Evolutionary conservation across 2,113 vertebrate species (phyloP).

Genomic region (Thinocorus orbignyianus): DNA sequence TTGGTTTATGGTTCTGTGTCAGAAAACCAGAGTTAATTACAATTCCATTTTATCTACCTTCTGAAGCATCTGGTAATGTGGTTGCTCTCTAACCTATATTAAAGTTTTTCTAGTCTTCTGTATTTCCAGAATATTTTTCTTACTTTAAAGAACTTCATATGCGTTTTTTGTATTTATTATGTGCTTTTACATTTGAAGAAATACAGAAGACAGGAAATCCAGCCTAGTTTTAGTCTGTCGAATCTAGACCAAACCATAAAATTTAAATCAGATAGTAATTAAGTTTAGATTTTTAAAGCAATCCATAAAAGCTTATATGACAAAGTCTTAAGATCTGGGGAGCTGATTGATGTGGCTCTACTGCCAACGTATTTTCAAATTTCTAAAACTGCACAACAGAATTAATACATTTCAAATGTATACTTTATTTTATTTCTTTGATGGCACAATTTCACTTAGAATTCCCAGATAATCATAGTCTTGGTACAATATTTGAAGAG

Average conservation of each 20-base stretch:
- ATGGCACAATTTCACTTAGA: not conserved
- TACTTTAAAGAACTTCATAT: not conserved
- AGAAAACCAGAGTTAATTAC: not conserved
- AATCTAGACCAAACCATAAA: not conserved
- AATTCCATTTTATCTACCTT: not conserved
- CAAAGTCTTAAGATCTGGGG: not conserved
- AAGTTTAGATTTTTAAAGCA: not conserved
- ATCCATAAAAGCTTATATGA: not conserved
- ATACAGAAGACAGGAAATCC: not conserved
- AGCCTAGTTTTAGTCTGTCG: not conserved
- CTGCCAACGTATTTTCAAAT: not conserved
- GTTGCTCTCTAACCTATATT: accelerated
- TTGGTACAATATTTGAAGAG: not conserved
- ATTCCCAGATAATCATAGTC: not conserved
- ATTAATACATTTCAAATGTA: not conserved
- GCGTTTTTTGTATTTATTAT: not conserved
- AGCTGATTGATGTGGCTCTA: not conserved
- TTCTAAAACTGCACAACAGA: not conserved
- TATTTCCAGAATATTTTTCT: not conserved
- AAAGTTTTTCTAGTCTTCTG: not conserved
- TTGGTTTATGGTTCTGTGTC: not conserved
- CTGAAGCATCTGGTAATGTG: not conserved
- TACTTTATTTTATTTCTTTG: not conserved
- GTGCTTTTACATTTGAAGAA: not conserved
- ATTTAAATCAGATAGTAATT: not conserved